phyloP scores from a whole-genome alignment of 2,797 vertebrate species.

The Propithecus perrieri region DNA sequence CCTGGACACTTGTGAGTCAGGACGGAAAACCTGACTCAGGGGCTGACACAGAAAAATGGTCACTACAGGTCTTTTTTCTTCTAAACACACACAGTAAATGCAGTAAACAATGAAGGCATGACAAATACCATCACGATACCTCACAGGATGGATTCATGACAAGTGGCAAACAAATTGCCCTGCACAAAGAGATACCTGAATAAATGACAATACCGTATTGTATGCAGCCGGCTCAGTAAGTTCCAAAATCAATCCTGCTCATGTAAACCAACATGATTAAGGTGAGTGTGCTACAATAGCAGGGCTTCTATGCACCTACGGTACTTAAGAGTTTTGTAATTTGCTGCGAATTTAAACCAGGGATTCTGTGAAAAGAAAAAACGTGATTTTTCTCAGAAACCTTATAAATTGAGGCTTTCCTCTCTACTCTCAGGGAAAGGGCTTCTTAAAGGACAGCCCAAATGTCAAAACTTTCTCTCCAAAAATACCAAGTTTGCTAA shows the following conservation, averaged over 20 bases:
- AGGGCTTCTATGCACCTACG: background rate
- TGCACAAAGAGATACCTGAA: background rate
- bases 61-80: background rate
- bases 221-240: background rate
- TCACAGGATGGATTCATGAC: background rate
- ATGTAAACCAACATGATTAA: background rate
- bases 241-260: background rate
- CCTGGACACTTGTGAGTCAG: background rate
- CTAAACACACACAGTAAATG: constrained; percentile 49
- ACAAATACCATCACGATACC: background rate
- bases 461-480: background rate
- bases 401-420: background rate
- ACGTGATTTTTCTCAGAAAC: background rate
- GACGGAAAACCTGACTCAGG: constrained; percentile 64
- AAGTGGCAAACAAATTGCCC: background rate
- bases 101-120: constrained; percentile 24
- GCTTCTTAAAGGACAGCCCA: background rate
- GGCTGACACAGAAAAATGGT: constrained; percentile 10
- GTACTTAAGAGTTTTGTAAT: background rate
- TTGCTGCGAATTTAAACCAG: background rate
- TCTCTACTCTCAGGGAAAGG: background rate
- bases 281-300: background rate
- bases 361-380: background rate
- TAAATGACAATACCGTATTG: background rate
- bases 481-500: background rate